phyloP scores from a whole-genome alignment of 2,797 vertebrate genomes.

The Atherinosoma microstoma region DNA sequence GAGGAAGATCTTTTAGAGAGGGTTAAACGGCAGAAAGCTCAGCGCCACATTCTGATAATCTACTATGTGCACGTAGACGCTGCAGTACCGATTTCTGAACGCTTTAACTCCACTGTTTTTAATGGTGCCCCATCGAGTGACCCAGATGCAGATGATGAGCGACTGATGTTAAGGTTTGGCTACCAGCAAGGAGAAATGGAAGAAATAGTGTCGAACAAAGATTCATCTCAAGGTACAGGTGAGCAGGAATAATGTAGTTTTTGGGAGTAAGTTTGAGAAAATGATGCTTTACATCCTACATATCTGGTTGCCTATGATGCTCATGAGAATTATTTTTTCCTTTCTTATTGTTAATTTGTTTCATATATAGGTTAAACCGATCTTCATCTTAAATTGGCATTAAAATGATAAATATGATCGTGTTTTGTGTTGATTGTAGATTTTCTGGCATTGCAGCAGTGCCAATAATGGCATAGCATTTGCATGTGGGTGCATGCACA shows the following conservation, averaged over 20 bases:
- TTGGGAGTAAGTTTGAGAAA: slow-evolving; percentile 6
- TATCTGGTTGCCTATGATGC: neutral
- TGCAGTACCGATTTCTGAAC: slow-evolving; percentile 33
- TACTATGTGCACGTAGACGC: slow-evolving; percentile 20
- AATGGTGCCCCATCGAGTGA: slow-evolving; percentile 15
- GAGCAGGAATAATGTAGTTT: slow-evolving; percentile 35
- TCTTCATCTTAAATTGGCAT: neutral
- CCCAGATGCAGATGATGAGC: slow-evolving; percentile 42
- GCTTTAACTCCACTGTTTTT: neutral
- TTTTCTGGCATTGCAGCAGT: slow-evolving; percentile 10
- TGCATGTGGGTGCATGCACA: slow-evolving; percentile 25
- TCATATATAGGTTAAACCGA: neutral
- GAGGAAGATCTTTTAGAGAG: slow-evolving; percentile 70
- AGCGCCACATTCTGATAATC: slow-evolving; percentile 41
- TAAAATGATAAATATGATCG: slow-evolving; percentile 2
- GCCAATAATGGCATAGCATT: neutral
- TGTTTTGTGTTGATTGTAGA: slow-evolving; percentile 1
- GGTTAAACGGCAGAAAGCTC: slow-evolving; percentile 35
- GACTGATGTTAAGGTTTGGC: slow-evolving; percentile 35
- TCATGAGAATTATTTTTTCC: neutral
- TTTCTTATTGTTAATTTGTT: neutral
- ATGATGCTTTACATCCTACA: neutral
- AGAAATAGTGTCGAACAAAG: slow-evolving; percentile 58
- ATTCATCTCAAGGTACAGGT: slow-evolving; percentile 66
- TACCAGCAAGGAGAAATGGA: slow-evolving; percentile 69